Percentiles rank a stretch among this genome's conserved stretches.
These are phyloP conservation scores for Dicrurus megarhynchus DNA, from an alignment of 2,113 vertebrate species.

Conservation along the genomic window DNA sequence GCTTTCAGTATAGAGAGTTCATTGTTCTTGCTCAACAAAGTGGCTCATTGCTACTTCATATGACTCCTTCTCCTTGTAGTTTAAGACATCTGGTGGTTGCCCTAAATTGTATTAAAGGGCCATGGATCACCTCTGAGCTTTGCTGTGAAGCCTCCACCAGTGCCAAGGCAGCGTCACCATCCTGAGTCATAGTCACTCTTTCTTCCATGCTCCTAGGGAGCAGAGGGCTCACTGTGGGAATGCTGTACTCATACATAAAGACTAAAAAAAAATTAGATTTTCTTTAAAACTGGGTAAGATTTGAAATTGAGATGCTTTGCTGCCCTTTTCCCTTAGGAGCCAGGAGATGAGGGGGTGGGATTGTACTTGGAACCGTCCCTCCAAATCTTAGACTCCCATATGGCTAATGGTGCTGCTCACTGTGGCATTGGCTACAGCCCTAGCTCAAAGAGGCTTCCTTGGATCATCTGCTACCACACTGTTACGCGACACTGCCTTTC, in stretches of 20 bases:
- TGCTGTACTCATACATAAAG: not conserved
- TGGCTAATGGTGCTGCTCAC: not conserved
- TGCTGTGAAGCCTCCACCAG: not conserved
- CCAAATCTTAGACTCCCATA: conserved; percentile 32
- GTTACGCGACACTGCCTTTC: not conserved
- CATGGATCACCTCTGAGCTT: not conserved
- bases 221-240: not conserved
- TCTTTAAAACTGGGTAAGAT: not conserved
- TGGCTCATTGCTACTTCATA: not conserved
- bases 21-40: not conserved
- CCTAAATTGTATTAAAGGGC: not conserved
- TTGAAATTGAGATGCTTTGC: not conserved
- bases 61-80: not conserved
- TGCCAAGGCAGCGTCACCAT: not conserved
- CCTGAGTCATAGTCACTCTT: not conserved
- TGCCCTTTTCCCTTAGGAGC: conserved; percentile 25
- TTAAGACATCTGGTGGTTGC: not conserved
- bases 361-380: conserved; percentile 31
- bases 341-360: conserved; percentile 34
- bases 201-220: not conserved
- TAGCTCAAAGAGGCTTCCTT: not conserved
- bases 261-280: not conserved
- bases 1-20: not conserved
- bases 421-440: conserved; percentile 15
- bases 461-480: not conserved